A percentile compares a stretch with the other conserved stretches of the same genome.
phyloP scores from a whole-genome alignment of 2,888 invertebrate genomes.

The Helicoverpa assulta region DNA sequence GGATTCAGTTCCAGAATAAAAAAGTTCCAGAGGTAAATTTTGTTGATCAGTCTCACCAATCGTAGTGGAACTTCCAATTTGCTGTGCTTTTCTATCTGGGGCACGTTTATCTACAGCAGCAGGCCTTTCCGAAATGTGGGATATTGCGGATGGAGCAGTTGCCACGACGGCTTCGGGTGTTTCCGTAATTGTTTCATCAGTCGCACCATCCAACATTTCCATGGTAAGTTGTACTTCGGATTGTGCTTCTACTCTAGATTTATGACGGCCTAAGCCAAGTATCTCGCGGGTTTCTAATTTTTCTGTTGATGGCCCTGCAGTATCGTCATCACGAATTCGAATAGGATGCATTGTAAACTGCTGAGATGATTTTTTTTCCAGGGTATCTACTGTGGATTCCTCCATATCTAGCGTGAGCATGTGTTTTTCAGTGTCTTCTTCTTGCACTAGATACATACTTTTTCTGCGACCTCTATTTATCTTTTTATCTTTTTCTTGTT shows the following conservation, averaged over 20 bases:
- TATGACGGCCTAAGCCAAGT: neutral
- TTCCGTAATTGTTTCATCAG: slow-evolving; percentile 16
- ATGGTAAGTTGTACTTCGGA: slow-evolving; percentile 6
- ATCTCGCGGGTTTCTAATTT: neutral
- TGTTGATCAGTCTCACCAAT: neutral
- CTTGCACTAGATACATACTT: slow-evolving; percentile 3
- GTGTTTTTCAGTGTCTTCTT: slow-evolving; percentile 52
- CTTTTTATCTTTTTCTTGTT: slow-evolving; percentile 34
- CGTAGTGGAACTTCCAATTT: neutral
- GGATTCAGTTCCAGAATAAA: slow-evolving; percentile 3
- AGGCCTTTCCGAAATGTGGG: neutral
- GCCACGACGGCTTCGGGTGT: slow-evolving; percentile 3
- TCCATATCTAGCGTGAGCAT: slow-evolving; percentile 54
- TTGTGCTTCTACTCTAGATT: slow-evolving; percentile 1
- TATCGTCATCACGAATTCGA: slow-evolving; percentile 48
- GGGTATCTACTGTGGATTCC: slow-evolving; percentile 23
- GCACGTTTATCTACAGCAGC: neutral
- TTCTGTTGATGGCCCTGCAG: neutral
- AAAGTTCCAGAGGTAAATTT: neutral
- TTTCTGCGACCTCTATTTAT: slow-evolving; percentile 13
- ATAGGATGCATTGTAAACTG: slow-evolving; percentile 21
- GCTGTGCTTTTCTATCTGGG: neutral
- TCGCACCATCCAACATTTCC: slow-evolving; percentile 19
- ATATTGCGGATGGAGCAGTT: slow-evolving; percentile 5
- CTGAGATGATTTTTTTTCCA: slow-evolving; percentile 12